Conservation (phyloP, 2,113 vertebrate species). For the Ursus arctos region DNA sequence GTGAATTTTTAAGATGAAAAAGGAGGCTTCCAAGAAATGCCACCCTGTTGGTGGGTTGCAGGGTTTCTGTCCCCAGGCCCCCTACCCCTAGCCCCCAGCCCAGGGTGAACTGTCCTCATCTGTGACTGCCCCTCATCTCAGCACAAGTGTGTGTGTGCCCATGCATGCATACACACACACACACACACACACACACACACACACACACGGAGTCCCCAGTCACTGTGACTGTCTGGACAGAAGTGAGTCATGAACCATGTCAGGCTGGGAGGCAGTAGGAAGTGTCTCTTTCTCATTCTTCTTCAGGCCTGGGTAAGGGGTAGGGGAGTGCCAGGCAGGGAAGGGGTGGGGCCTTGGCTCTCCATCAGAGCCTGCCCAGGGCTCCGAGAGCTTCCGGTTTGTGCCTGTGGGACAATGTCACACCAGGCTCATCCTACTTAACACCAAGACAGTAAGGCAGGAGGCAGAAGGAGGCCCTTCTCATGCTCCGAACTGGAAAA, state of each 20-base stretch:
- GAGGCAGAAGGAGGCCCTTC: neutral
- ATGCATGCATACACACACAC: neutral
- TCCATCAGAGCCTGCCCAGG: neutral
- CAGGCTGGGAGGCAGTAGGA: neutral
- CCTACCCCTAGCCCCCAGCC: neutral
- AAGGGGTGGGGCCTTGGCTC: neutral
- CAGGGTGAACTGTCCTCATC: neutral
- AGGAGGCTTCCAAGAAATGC: neutral
- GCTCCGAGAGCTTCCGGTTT: accelerated
- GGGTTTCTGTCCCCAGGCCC: neutral
- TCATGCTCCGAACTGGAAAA: neutral
- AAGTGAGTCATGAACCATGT: neutral
- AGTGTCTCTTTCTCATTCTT: neutral
- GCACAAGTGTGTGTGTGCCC: neutral
- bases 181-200: neutral
- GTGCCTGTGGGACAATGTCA: neutral
- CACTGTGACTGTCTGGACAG: neutral
- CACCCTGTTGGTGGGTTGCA: neutral
- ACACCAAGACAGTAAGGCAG: neutral
- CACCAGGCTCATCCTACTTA: neutral
- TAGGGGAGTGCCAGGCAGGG: neutral
- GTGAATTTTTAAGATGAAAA: neutral
- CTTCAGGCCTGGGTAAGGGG: neutral
- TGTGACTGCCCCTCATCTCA: neutral
- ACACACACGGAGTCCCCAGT: neutral